A percentile compares a stretch with the other conserved stretches of the same genome.
These are phyloP conservation scores for Latheticus oryzae DNA, from an alignment of 2,888 invertebrate genomes.

Conservation along the genomic window DNA sequence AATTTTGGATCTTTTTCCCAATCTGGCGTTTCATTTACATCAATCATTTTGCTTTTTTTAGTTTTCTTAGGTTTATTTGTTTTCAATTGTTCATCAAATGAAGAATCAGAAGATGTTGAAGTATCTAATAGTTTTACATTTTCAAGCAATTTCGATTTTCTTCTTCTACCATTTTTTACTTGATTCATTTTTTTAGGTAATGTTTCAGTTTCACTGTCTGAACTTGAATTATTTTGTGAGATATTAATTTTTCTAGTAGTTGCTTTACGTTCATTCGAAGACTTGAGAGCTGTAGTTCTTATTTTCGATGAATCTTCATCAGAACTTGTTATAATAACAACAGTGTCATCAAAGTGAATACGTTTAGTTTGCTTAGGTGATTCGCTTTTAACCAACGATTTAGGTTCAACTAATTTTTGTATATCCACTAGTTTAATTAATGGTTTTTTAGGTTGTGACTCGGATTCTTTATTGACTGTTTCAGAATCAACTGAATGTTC, in stretches of 20 bases:
- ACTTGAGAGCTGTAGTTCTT: slow-evolving; percentile 6
- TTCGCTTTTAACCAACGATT: slow-evolving; percentile 32
- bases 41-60: slow-evolving; percentile 16
- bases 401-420: slow-evolving; percentile 59
- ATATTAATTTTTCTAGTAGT: too few species aligned
- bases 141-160: slow-evolving; percentile 2
- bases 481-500: too few species aligned
- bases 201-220: slow-evolving; percentile 13
- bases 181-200: not conserved
- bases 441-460: slow-evolving; percentile 45
- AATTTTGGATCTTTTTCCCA: slow-evolving; percentile 52
- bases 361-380: slow-evolving; percentile 35
- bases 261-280: not conserved
- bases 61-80: slow-evolving; percentile 14
- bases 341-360: slow-evolving; percentile 20
- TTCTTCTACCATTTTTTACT: slow-evolving; percentile 1
- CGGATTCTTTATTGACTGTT: too few species aligned
- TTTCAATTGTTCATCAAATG: not conserved
- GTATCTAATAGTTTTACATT: not conserved
- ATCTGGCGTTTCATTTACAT: slow-evolving; percentile 20
- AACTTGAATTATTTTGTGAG: slow-evolving; percentile 7
- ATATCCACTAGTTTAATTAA: slow-evolving; percentile 61
- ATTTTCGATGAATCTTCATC: slow-evolving; percentile 56
- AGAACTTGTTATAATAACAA: slow-evolving; percentile 59
- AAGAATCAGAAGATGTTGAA: slow-evolving; percentile 4